Evolutionary conservation across 1,140 invertebrate genomes (phyloP), one percentile per base, ranked within the genome.

Genomic region (Drosophila obscura): DNA sequence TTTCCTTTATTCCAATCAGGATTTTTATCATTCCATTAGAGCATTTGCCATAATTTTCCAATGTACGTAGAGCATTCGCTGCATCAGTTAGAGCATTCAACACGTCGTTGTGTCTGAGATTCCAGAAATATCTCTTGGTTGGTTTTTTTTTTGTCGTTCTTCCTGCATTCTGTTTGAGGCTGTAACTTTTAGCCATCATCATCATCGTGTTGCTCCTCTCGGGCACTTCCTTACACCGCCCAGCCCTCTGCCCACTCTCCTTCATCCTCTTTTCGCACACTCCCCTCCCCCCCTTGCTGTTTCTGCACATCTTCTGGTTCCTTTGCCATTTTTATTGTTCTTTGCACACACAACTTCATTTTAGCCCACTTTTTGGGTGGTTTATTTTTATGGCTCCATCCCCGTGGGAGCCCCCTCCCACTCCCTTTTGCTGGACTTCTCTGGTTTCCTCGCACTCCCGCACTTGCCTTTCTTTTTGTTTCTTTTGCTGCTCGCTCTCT

Each of bases 291-390:
- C 16, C 22, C 39, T 16, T 15, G 46, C 26, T n/a, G n/a, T n/a
- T 1, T 19, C 16, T 16, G 16, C 16, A 16, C 28, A 41, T 16
- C 28, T 48, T 53, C 52, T 58, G 55, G 64, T 56, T 50, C 63
- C 53, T 77, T 75, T 85, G 57, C 82, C 82, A 55, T 87, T 85
- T 85, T 87, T 87, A 88, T 87, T 87, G 83, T 87, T 87, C 82
- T 87, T 87, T 68, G 71, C 83, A 83, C 83, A 77, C 72, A 88
- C 83, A 83, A 77, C 83, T 87, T 87, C 83, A 88, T 87, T 82
- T 79, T 83, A 77, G 83, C 84, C 83, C 83, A 83, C 79, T 87
- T 88, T 78, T 88, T 73, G 83, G 79, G 83, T 87, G 83, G 75
- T 88, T 87, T 87, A 79, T 83, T 87, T 87, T 88, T 79, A 82